Conservation (phyloP, 2,113 vertebrate species). For the Nanorana parkeri region DNA sequence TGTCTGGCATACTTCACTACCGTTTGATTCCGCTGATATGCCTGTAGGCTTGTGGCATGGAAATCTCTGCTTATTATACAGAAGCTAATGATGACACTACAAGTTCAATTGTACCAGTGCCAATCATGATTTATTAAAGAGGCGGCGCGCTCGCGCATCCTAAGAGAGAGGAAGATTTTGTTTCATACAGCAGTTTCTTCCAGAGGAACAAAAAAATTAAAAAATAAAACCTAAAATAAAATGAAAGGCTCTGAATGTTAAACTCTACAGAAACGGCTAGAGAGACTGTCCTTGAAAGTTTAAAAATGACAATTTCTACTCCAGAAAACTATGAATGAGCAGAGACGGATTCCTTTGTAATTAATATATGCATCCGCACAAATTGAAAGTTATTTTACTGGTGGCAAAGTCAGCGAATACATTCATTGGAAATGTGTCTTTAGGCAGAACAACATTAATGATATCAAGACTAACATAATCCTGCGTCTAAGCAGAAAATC, state of each 20-base stretch:
- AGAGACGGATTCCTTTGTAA: background rate
- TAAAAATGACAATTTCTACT: conserved; percentile 1
- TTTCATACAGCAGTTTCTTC: conserved; percentile 5
- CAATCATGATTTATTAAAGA: conserved; percentile 53
- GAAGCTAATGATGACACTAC: conserved; percentile 55
- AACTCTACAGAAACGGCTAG: background rate
- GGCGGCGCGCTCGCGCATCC: conserved; percentile 8
- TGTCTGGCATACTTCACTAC: conserved; percentile 51
- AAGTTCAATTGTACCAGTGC: conserved; percentile 45
- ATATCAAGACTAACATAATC: background rate
- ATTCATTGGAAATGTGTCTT: background rate
- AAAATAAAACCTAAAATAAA: background rate
- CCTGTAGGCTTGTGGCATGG: conserved; percentile 45
- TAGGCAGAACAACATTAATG: background rate
- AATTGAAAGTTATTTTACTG: background rate
- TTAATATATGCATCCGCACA: conserved; percentile 20
- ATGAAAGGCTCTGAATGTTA: background rate
- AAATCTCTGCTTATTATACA: conserved; percentile 44
- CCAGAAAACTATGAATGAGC: background rate
- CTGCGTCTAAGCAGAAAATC: background rate
- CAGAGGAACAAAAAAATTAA: no score
- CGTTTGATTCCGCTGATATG: conserved; percentile 55
- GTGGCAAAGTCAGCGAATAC: background rate
- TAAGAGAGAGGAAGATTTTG: background rate
- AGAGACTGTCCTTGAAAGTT: conserved; percentile 19